Base-by-base conservation (phyloP, 2,888 invertebrate genomes). In the Stictocephala bisonia region DNA sequence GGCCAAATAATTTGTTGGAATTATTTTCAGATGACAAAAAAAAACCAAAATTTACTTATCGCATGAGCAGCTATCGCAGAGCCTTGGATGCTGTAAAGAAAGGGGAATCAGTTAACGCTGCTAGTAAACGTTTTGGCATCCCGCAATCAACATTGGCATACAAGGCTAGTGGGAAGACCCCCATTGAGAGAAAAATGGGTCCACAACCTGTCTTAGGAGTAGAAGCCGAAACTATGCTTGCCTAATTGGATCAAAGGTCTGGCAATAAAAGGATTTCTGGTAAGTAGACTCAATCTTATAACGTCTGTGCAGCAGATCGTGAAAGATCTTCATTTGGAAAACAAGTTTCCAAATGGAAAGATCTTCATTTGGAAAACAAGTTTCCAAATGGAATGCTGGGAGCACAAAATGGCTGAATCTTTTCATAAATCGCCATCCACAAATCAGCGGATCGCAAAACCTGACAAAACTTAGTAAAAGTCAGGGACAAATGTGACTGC, bases 401-500 rank as follows among this genome's bases (percentile, higher is more conserved):
- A n/a, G n/a, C n/a, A n/a, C n/a, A n/a, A n/a, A 22, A 18, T 66
- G 66, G 66, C 2, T 66, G 15, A 6, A 9, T 1, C 26, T 66
- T 6, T 66, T 66, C 27, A 26, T 66, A 1, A 48, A 41, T 1
- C 3, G 26, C 1, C 24, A 66, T 26, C 48, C 66, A 1, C 41
- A 66, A 2, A 1, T 44, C 1, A 1, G 26, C 3, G 48, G 77
- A 74, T 73, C 79, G 79, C n/a, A n/a, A n/a, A n/a, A n/a, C n/a
- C n/a, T n/a, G n/a, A n/a, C n/a, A n/a, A n/a, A n/a, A n/a, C n/a
- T n/a, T n/a, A n/a, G 35, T 31, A 22, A 4, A 60, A 35, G 3
- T 13, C 73, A 7, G 58, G 80, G 71, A 77, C 80, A 41, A 77
- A 73, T 22, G 79, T 82, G 15, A 80, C 79, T 22, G 80, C n/a